Base-by-base conservation (phyloP, 2,797 vertebrate species). In the Sarcophilus harrisii region DNA sequence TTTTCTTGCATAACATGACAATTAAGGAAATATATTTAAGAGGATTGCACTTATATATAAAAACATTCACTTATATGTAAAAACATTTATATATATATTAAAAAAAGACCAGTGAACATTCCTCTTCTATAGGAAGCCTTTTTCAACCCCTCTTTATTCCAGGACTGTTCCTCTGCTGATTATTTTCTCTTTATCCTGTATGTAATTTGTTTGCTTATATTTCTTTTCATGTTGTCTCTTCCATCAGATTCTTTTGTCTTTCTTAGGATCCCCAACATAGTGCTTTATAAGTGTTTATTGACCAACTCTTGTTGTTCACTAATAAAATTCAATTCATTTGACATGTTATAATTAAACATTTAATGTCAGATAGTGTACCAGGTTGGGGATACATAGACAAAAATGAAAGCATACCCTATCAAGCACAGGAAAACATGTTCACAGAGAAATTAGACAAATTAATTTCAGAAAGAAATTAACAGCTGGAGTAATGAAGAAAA, bases 381-480 rank as follows among this genome's bases (percentile, higher is more conserved):
- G 58, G 59, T 66, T n/a, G 32, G 14, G 62, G 62, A 66, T 91
- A 58, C 90, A 91, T 91, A 96, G 38, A 55, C 16, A 81, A 81
- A 45, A 81, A 45, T 45, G 38, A 81, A 91, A 93, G 38, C 5
- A 94, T 6, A 14, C 27, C 29, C 54, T 45, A 32, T 73, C 57
- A 4, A n/a, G n/a, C 92, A 92, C 73, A 57, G 91, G 57, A 93
- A 95, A 54, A 94, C 5, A 45, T 54, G 1, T 58, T 90, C 60
- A 16, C 87, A 96, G 94, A 91, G 59, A 96, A 91, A 32, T 55
- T 57, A 57, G 10, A 89, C 32, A 89, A 93, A 93, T 57, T 87
- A 32, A 0, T 58, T 18, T 52, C 30, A 94, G 91, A 60, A 93
- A 11, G 81, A 12, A 81, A 90, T n/a, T 45, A 38, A n/a, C 66